phyloP scores from a whole-genome alignment of 2,113 vertebrate genomes.

The Donacobius atricapilla region DNA sequence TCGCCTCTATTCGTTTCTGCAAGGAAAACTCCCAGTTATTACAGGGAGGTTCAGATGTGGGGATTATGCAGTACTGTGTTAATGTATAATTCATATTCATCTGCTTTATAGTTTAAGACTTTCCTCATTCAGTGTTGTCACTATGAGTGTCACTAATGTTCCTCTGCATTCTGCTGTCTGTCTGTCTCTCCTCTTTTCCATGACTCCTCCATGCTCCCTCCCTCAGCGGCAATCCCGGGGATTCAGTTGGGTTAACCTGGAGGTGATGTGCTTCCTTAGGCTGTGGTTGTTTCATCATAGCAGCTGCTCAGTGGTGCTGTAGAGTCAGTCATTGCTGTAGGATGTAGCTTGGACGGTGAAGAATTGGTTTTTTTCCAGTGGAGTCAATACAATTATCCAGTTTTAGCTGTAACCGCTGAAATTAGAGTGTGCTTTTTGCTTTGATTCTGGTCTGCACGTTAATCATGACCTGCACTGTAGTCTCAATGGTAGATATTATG shows the following conservation, averaged over 20 bases:
- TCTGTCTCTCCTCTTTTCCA: neutral
- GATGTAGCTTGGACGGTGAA: neutral
- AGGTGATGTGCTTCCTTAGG: slow-evolving; percentile 43
- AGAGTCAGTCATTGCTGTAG: neutral
- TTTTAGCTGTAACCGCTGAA: neutral
- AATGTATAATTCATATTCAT: neutral
- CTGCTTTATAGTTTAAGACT: neutral
- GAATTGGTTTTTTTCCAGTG: neutral
- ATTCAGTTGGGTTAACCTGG: slow-evolving; percentile 53
- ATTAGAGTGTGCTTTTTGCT: neutral
- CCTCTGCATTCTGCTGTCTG: neutral
- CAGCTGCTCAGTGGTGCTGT: neutral
- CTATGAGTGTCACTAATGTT: neutral
- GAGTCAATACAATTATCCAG: neutral
- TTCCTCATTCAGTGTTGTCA: neutral
- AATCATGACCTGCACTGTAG: neutral
- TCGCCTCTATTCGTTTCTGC: neutral
- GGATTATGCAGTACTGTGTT: neutral
- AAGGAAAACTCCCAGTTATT: neutral
- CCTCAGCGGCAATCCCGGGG: slow-evolving; percentile 26
- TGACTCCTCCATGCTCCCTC: neutral
- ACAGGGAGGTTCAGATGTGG: neutral
- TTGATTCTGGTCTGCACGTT: neutral
- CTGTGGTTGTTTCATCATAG: neutral
- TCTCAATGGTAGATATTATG: neutral